Evolutionary conservation across 2,113 vertebrate genomes (phyloP).

Genomic region (Epinephelus cyanopodus): DNA sequence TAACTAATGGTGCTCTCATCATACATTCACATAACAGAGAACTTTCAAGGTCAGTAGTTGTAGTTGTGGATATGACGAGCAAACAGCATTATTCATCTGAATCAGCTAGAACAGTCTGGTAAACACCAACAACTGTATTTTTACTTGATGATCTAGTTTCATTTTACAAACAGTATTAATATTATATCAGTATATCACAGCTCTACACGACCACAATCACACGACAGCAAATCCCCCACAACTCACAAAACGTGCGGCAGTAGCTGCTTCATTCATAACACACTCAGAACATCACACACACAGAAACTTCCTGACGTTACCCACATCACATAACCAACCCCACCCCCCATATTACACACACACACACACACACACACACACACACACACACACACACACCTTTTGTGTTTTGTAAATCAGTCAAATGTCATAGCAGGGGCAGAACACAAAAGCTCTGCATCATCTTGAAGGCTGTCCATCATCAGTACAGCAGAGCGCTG

Average conservation of each 20-base stretch:
- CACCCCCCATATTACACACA: not conserved
- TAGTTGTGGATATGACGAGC: not conserved
- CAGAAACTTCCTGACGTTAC: not conserved
- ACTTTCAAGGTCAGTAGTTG: not conserved
- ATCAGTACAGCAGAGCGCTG: not conserved
- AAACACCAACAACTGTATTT: not conserved
- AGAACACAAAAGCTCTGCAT: not conserved
- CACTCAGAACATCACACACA: conserved; percentile 5
- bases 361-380: conserved; percentile 37
- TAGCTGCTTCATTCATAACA: conserved; percentile 7
- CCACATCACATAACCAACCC: not conserved
- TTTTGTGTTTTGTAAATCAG: conserved; percentile 14
- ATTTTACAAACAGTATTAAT: not conserved
- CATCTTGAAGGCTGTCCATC: conserved; percentile 11
- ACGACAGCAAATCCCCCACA: not conserved
- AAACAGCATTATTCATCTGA: not conserved
- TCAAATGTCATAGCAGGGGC: not conserved
- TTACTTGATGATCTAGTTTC: not conserved
- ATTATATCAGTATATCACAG: not conserved
- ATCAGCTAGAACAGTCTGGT: not conserved
- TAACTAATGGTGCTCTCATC: not conserved
- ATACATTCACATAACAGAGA: not conserved
- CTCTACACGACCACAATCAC: not conserved
- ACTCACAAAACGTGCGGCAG: not conserved
- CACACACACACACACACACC: conserved; percentile 1